phyloP scores from a whole-genome alignment of 2,797 vertebrate genomes.

The Acrocephalus scirpaceus region DNA sequence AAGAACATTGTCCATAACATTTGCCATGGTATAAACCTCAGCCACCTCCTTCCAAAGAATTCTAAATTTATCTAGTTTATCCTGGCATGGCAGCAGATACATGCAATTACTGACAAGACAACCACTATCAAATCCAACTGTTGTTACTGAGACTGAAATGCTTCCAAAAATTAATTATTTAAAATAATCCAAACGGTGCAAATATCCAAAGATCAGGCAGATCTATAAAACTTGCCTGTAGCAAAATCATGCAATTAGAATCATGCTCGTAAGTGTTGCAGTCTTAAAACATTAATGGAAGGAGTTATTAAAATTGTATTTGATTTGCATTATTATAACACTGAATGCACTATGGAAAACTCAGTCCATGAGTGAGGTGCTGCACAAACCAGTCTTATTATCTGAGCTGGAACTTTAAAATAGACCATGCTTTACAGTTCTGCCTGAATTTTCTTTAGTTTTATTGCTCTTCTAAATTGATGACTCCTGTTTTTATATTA shows the following conservation, averaged over 20 bases:
- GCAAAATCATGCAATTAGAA: slow-evolving; percentile 75
- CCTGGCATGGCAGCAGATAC: neutral
- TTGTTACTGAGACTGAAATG: slow-evolving; percentile 41
- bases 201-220: slow-evolving; percentile 61
- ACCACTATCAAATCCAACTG: neutral
- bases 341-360: slow-evolving; percentile 44
- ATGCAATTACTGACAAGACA: neutral
- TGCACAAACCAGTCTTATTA: neutral
- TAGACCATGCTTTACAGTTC: neutral
- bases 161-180: slow-evolving; percentile 67
- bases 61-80: neutral
- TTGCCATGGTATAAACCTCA: neutral
- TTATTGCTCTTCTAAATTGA: slow-evolving; percentile 44
- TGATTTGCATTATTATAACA: slow-evolving; percentile 75
- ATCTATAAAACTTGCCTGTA: slow-evolving; percentile 69
- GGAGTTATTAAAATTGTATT: slow-evolving; percentile 78
- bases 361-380: neutral
- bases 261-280: slow-evolving; percentile 69
- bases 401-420: slow-evolving; percentile 27
- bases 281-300: slow-evolving; percentile 73
- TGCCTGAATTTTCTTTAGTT: slow-evolving; percentile 42
- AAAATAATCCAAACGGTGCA: slow-evolving; percentile 60
- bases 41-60: neutral
- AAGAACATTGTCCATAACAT: neutral
- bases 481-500: slow-evolving; percentile 16